A percentile compares a stretch with the other conserved stretches of the same genome.
Evolutionary conservation across 1,140 invertebrate genomes (phyloP).

Genomic region (Platorchestia sp.): DNA sequence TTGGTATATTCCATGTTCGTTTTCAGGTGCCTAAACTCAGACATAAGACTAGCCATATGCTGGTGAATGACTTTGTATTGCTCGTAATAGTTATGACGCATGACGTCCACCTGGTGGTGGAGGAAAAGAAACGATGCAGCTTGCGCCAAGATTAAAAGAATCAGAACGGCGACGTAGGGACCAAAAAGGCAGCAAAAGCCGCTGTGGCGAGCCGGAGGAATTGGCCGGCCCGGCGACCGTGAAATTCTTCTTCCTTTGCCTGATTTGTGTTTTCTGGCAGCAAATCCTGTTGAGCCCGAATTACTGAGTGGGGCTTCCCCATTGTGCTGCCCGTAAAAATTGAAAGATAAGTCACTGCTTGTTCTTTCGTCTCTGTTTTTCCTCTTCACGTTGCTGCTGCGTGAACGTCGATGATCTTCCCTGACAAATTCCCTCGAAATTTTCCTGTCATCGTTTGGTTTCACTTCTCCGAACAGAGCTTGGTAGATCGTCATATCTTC

Average conservation of each 20-base stretch:
- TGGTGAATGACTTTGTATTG: not conserved
- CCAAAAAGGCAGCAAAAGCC: not conserved
- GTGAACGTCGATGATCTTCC: not conserved
- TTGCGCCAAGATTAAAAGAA: not conserved
- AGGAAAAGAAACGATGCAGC: not conserved
- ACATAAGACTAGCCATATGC: constrained; percentile 4
- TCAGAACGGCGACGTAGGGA: not conserved
- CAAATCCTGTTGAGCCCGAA: not conserved
- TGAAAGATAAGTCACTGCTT: not conserved
- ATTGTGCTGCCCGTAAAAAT: not conserved
- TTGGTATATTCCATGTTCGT: not conserved
- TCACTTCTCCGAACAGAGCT: not conserved
- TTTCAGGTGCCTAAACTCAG: not conserved
- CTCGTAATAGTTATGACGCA: not conserved
- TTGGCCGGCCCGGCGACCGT: not conserved
- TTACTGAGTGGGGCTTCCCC: not conserved
- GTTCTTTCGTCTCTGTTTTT: not conserved
- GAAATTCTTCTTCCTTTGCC: not conserved
- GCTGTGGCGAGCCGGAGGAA: not conserved
- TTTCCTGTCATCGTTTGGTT: not conserved
- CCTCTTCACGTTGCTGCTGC: not conserved
- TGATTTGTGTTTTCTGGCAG: not conserved
- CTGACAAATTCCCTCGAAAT: not conserved
- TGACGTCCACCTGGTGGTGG: constrained; percentile 11
- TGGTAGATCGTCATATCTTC: not conserved